Conservation (phyloP, 2,888 invertebrate species). For the Drosophila nr. perissopoda region DNA sequence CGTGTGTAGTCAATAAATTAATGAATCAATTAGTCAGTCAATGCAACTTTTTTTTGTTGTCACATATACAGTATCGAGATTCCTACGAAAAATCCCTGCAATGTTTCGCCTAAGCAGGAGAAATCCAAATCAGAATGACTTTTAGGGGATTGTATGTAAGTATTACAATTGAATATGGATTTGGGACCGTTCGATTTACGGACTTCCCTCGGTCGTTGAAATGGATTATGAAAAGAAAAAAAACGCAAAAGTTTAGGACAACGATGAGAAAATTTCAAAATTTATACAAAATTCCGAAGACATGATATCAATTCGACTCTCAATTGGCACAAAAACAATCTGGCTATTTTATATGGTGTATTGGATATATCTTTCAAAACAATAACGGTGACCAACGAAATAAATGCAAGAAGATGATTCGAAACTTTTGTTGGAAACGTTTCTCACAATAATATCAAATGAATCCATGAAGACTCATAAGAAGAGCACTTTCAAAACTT, state of each 20-base stretch:
- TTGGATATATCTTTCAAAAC: constrained; percentile 9
- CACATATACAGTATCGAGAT: not conserved
- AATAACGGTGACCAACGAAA: not conserved
- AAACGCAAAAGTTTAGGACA: not conserved
- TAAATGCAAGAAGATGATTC: not conserved
- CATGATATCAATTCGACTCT: not conserved
- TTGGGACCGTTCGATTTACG: not conserved
- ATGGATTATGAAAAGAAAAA: not conserved
- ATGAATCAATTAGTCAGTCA: not conserved
- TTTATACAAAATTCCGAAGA: not conserved
- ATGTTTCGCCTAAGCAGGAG: not conserved
- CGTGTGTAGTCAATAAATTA: not conserved
- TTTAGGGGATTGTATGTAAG: not conserved
- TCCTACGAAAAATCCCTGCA: not conserved
- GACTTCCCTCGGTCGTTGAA: not conserved
- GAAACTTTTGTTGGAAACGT: not conserved
- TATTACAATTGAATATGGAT: not conserved
- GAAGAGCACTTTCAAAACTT: not conserved
- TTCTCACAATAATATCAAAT: not conserved
- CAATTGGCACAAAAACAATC: not conserved
- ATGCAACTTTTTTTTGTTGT: not conserved
- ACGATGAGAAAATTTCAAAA: not conserved
- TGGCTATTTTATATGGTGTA: constrained; percentile 12
- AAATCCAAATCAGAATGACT: not conserved
- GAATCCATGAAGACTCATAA: not conserved